phyloP scores from a whole-genome alignment of 2,888 invertebrate genomes.

The Erebia palarica region DNA sequence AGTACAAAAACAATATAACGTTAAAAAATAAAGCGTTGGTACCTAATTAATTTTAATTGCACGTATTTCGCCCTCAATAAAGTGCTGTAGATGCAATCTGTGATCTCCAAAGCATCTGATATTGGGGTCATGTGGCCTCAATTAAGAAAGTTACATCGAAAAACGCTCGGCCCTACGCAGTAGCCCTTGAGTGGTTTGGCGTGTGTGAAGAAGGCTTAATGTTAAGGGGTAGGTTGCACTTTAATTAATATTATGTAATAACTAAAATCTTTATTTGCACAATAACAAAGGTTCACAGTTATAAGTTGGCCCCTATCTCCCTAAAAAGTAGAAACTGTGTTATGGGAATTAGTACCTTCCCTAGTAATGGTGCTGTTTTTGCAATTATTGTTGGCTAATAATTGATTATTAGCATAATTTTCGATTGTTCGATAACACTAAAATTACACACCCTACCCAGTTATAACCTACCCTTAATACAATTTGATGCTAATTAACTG shows the following conservation, averaged over 20 bases:
- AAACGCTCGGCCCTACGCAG: slow-evolving; percentile 51
- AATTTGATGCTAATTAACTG: slow-evolving; percentile 69
- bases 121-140: slow-evolving; percentile 69
- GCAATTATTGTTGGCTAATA: too few species aligned
- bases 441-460: too few species aligned
- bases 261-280: too few species aligned
- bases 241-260: too few species aligned
- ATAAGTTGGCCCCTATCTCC: too few species aligned
- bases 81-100: slow-evolving; percentile 19
- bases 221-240: slow-evolving; percentile 52
- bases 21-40: slow-evolving; percentile 5
- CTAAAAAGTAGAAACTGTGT: too few species aligned
- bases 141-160: slow-evolving; percentile 64
- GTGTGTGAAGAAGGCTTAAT: slow-evolving; percentile 58
- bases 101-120: slow-evolving; percentile 56
- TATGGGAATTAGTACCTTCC: too few species aligned
- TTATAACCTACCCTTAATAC: slow-evolving; percentile 56
- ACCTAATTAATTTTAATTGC: slow-evolving; percentile 21
- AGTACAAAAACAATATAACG: neutral
- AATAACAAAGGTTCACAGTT: slow-evolving; percentile 2
- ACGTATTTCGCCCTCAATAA: slow-evolving; percentile 17
- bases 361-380: too few species aligned
- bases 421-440: neutral
- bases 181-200: slow-evolving; percentile 49
- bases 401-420: too few species aligned